Evolutionary conservation across 2,797 vertebrate genomes (phyloP).

Genomic region (Oreochromis mossambicus): DNA sequence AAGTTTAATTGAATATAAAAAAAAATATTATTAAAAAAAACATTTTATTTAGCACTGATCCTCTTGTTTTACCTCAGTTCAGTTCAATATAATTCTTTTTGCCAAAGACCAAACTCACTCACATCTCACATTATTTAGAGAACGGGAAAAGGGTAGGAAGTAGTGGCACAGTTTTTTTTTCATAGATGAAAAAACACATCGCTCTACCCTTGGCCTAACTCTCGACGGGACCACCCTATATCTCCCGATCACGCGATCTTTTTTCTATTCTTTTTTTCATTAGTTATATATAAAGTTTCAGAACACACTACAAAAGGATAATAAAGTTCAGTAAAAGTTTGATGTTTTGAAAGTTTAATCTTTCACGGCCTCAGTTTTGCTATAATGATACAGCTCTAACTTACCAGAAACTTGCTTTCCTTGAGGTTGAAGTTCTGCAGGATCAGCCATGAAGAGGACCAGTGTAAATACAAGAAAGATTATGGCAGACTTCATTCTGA

Average conservation of each 20-base stretch:
- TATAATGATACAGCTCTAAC: neutral
- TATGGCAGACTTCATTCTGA: neutral
- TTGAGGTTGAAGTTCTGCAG: no score
- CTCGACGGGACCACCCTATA: neutral
- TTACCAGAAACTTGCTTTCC: neutral
- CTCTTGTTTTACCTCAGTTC: no score
- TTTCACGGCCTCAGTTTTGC: neutral
- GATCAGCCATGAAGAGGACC: neutral
- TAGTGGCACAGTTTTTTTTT: no score
- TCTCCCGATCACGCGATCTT: neutral
- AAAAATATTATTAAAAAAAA: neutral
- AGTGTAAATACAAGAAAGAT: neutral
- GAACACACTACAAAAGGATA: neutral
- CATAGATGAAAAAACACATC: neutral
- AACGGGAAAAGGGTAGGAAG: no score
- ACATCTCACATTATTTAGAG: no score
- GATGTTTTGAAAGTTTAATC: neutral
- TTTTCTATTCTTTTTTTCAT: neutral
- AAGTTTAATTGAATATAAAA: neutral
- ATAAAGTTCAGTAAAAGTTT: neutral
- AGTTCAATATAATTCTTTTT: no score
- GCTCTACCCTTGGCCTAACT: neutral
- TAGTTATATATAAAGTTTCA: neutral
- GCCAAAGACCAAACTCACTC: no score
- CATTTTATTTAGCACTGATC: neutral